A percentile compares a stretch with the other conserved stretches of the same genome.
Evolutionary conservation across 2,797 vertebrate genomes (phyloP).

Genomic region (Apogon talboti): DNA sequence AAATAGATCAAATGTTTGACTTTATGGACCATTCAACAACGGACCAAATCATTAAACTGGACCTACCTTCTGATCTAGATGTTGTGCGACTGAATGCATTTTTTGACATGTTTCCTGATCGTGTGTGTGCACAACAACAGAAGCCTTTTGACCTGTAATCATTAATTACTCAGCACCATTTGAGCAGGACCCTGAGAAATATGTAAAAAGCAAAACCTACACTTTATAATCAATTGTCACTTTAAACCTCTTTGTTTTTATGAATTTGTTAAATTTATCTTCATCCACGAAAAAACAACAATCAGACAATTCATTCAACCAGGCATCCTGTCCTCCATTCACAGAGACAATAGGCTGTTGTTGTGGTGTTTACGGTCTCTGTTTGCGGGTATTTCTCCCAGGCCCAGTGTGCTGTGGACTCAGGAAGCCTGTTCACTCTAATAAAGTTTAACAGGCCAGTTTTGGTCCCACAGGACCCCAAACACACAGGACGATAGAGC

Average conservation of each 20-base stretch:
- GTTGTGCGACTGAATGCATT: too few relatives aligned
- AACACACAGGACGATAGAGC: conserved; percentile 50
- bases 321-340: conserved; percentile 33
- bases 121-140: neutral
- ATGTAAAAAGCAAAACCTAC: conserved; percentile 6
- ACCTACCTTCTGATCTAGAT: too few relatives aligned
- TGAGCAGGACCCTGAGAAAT: conserved; percentile 11
- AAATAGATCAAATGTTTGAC: too few relatives aligned
- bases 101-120: too few relatives aligned
- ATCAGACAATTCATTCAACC: conserved; percentile 60
- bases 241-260: neutral
- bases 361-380: conserved; percentile 69
- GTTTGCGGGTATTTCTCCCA: conserved; percentile 62
- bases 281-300: conserved; percentile 13
- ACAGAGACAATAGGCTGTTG: conserved; percentile 71
- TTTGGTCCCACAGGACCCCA: conserved; percentile 58
- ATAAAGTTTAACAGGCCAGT: conserved; percentile 76
- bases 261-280: neutral
- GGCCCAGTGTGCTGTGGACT: conserved; percentile 50
- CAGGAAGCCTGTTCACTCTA: conserved; percentile 65
- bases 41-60: too few relatives aligned
- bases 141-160: conserved; percentile 17
- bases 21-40: too few relatives aligned
- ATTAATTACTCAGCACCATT: conserved; percentile 50
- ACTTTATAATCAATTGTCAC: neutral